Percentiles rank a stretch among this genome's conserved stretches.
phyloP scores from a whole-genome alignment of 1,140 invertebrate species.

The Coelopa frigida region DNA sequence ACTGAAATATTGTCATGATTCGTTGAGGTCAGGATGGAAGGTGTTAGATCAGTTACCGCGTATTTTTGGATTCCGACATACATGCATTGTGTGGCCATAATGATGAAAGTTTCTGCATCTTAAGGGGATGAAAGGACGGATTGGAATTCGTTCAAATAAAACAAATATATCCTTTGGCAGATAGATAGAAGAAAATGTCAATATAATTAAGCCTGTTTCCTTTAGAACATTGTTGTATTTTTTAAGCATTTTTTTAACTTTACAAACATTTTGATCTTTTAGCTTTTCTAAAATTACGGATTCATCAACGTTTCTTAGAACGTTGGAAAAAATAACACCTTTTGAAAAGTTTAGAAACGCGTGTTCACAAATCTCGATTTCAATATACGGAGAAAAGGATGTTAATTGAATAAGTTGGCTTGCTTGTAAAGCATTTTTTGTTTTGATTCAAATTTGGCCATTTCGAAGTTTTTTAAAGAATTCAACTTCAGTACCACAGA shows the following conservation, averaged over 20 bases:
- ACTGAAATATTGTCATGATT: too few relatives aligned
- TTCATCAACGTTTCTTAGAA: constrained; percentile 7
- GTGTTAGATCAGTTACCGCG: background rate
- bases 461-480: constrained; percentile 4
- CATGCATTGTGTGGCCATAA: constrained; percentile 5
- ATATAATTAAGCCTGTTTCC: constrained; percentile 13
- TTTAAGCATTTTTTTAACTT: constrained; percentile 13
- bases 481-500: constrained; percentile 6
- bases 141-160: constrained; percentile 5
- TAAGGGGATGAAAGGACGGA: constrained; percentile 12
- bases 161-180: constrained; percentile 3
- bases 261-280: constrained; percentile 9
- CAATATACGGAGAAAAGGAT: background rate
- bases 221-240: constrained; percentile 7
- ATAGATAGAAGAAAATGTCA: background rate
- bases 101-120: constrained; percentile 11
- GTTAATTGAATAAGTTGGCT: constrained; percentile 6
- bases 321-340: constrained; percentile 13
- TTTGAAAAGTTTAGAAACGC: constrained; percentile 10
- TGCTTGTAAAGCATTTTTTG: constrained; percentile 4
- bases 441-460: constrained; percentile 1
- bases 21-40: background rate
- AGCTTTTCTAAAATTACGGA: constrained; percentile 9
- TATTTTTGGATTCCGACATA: constrained; percentile 5
- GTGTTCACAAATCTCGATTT: constrained; percentile 6